Conservation (phyloP, 37 sponge, comb jelly and placozoan species). For the Ianthella basta region DNA sequence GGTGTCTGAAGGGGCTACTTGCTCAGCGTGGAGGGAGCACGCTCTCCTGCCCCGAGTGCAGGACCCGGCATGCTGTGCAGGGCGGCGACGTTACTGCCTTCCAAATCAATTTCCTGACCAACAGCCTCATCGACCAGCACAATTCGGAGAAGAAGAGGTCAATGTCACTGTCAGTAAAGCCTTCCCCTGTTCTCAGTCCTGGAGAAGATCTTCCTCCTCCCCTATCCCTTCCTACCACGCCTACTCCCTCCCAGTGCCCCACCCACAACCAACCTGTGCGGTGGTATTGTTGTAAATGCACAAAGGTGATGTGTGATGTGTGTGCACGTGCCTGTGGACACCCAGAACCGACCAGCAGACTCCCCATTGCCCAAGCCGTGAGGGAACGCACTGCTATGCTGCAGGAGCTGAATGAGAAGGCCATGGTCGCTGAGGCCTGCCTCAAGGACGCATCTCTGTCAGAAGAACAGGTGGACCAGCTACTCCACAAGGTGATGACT, state of each 20-base stretch:
- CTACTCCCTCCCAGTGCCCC: neutral
- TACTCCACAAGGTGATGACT: no score
- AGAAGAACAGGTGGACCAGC: no score
- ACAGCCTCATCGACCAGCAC: conserved; percentile 14
- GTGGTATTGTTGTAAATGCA: neutral
- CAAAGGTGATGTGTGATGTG: neutral
- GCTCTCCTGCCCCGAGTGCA: conserved; percentile 19
- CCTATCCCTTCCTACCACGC: neutral
- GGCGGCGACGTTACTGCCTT: neutral
- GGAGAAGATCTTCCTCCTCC: conserved; percentile 14
- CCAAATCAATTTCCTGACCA: neutral
- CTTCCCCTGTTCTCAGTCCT: neutral
- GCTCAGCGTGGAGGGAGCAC: neutral
- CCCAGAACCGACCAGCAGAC: neutral
- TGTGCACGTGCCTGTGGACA: neutral
- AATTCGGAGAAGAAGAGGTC: neutral
- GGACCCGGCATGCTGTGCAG: neutral
- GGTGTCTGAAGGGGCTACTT: neutral
- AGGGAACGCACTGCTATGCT: no score
- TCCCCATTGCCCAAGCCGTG: no score
- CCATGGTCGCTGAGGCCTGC: no score
- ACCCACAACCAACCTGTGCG: neutral
- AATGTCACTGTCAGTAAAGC: neutral
- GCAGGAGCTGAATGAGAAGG: no score
- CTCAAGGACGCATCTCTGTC: no score